A percentile compares a stretch with the other conserved stretches of the same genome.
These are phyloP conservation scores for Oreochromis aureus DNA, from an alignment of 2,113 vertebrate species.

Conservation along the genomic window DNA sequence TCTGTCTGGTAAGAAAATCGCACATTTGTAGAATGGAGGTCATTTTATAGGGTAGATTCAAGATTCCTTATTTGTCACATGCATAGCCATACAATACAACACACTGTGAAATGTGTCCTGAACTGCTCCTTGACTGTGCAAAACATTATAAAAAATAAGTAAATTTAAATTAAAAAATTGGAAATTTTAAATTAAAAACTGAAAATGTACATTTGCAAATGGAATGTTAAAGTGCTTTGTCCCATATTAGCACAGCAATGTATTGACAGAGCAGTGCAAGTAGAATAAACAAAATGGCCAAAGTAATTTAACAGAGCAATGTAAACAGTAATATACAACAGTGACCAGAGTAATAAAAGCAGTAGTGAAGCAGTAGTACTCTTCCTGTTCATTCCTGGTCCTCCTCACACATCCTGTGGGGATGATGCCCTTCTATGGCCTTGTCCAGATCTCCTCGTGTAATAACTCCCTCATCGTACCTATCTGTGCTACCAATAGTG, in stretches of 20 bases:
- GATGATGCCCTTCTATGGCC: not conserved
- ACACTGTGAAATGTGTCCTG: not conserved
- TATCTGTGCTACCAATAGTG: not conserved
- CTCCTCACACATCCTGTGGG: not conserved
- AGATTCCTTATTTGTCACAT: not conserved
- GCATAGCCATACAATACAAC: not conserved
- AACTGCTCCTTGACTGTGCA: not conserved
- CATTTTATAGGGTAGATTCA: not conserved
- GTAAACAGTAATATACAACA: no score
- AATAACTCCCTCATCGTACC: not conserved
- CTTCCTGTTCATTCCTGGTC: not conserved
- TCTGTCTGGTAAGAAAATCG: not conserved
- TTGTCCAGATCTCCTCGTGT: not conserved
- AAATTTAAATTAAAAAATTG: not conserved
- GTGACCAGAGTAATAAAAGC: no score
- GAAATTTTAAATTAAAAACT: not conserved
- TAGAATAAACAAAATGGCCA: not conserved
- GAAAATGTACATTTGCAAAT: not conserved
- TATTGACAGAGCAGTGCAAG: not conserved
- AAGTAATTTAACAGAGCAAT: not conserved
- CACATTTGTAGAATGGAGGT: not conserved
- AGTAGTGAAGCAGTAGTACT: not conserved
- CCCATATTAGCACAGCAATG: not conserved
- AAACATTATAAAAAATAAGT: not conserved
- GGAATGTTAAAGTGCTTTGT: not conserved